Evolutionary conservation across 1,140 invertebrate genomes (phyloP).

Genomic region (Drosophila micromelanica): DNA sequence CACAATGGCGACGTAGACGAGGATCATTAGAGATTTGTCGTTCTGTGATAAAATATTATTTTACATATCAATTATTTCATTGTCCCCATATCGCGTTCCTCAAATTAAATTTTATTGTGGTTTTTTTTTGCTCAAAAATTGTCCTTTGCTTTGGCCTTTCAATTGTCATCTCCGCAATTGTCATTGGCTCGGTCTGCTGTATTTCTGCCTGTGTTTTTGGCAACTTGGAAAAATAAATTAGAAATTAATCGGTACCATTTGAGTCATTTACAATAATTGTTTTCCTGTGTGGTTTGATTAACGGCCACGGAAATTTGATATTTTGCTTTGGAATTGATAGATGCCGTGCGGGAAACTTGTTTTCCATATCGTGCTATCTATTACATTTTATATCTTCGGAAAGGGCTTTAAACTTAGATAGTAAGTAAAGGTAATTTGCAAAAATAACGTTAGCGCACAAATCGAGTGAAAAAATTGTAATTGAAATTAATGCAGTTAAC

Average conservation of each 20-base stretch:
- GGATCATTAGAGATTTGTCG: conserved; percentile 66
- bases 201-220: conserved; percentile 9
- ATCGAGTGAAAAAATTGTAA: too few relatives aligned
- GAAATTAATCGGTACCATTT: conserved; percentile 32
- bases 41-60: conserved; percentile 67
- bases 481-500: background rate
- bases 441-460: too few relatives aligned
- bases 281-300: conserved; percentile 24
- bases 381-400: conserved; percentile 22
- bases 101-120: conserved; percentile 8
- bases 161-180: conserved; percentile 17
- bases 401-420: background rate
- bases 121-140: conserved; percentile 26
- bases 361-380: conserved; percentile 49
- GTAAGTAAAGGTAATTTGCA: too few relatives aligned
- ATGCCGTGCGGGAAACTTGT: conserved; percentile 33
- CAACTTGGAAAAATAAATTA: conserved; percentile 63
- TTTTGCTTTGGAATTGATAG: conserved; percentile 30
- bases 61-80: conserved; percentile 83
- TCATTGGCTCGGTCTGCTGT: conserved; percentile 6
- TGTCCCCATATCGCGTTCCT: conserved; percentile 35
- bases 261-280: conserved; percentile 41
- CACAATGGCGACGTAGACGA: conserved; percentile 30
- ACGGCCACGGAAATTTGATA: conserved; percentile 54
- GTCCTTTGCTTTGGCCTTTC: conserved; percentile 17